Base-by-base conservation (phyloP, 2,888 invertebrate genomes). In the Lumbricus terrestris region DNA sequence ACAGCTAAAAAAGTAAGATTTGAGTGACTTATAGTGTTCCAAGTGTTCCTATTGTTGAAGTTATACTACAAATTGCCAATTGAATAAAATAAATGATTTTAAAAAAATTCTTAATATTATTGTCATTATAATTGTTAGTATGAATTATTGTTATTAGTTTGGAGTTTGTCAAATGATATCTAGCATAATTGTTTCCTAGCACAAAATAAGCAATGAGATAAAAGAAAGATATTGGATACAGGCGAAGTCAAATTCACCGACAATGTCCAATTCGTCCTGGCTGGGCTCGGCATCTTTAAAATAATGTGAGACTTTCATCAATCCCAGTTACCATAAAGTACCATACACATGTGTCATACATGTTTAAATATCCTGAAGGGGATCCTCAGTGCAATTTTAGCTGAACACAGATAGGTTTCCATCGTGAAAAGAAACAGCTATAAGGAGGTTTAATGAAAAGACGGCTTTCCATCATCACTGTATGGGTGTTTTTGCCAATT, bases 381-480 rank as follows among this genome's bases (percentile, higher is more conserved):
- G 69, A 69, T n/a, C 69, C 69, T 69, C 29, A 16, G 69, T 69
- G 69, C 69, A 69, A 69, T 69, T 3, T 69, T 8, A 69, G 69
- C 29, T n/a, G n/a, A 69, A 69, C 69, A 69, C 69, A n/a, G 29
- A 69, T 69, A n/a, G 69, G 16, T 69, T 69, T 69, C 69, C 69
- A n/a, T 8, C 69, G n/a, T 69, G 16, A 69, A 69, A 69, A 29
- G 69, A 69, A 69, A 69, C 69, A 69, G 29, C n/a, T 69, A n/a
- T 69, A n/a, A 69, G n/a, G 69, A 69, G n/a, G 69, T 69, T 69
- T 69, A 69, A 69, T 69, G 69, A 69, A n/a, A 69, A 69, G 69
- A 29, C 69, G 69, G 69, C 69, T 69, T 69, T 69, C 69, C 69
- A 69, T 69, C 69, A 69, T 69, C 69, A n/a, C 69, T 69, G 69